Percentiles rank a stretch among this genome's conserved stretches.
phyloP scores from a whole-genome alignment of 2,113 vertebrate species.

The Smithornis capensis region DNA sequence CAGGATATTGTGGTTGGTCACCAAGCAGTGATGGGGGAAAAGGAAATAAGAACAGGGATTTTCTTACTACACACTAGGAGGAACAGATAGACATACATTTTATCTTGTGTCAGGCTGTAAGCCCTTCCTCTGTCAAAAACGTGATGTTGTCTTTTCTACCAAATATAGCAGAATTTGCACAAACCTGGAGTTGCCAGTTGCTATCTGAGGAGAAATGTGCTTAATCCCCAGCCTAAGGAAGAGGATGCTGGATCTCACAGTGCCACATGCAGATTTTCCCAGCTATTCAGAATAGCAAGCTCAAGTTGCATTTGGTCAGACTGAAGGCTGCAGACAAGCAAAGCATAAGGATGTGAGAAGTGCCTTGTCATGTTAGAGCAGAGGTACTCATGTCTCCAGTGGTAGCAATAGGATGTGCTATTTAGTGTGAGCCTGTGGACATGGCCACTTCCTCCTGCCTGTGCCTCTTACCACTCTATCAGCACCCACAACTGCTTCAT shows the following conservation, averaged over 20 bases:
- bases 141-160: conserved; percentile 85
- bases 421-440: not conserved
- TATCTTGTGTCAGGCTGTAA: conserved; percentile 80
- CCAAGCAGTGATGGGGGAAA: not conserved
- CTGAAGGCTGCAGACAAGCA: not conserved
- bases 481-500: not conserved
- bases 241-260: conserved; percentile 75
- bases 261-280: conserved; percentile 71
- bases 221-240: conserved; percentile 69
- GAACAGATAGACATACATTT: conserved; percentile 50
- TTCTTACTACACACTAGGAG: conserved; percentile 11
- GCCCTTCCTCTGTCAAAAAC: conserved; percentile 84
- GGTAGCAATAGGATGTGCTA: not conserved
- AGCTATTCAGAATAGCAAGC: not conserved
- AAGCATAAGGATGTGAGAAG: not conserved
- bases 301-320: not conserved
- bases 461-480: not conserved
- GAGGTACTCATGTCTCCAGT: not conserved
- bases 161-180: conserved; percentile 89
- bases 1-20: not conserved
- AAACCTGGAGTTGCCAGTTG: conserved; percentile 82
- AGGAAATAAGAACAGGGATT: not conserved
- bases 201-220: conserved; percentile 78
- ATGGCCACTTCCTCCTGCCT: accelerated
- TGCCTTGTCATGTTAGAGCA: accelerated